Conservation (phyloP, 1,140 invertebrate species). For the Drosophila truncata region DNA sequence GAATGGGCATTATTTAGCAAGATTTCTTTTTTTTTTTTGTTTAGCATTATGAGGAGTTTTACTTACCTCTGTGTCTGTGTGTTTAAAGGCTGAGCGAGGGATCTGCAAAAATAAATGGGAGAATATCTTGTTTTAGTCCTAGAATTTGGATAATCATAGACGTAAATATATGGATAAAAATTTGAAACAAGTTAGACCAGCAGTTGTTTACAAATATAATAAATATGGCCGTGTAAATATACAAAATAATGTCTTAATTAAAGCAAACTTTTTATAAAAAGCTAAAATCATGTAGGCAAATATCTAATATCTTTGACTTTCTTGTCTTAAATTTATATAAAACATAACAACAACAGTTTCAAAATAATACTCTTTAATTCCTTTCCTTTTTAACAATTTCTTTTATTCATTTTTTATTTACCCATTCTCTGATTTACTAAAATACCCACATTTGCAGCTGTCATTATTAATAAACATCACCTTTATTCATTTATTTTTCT, state of each 20-base stretch:
- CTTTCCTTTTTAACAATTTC: neutral
- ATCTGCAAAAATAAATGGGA: constrained; percentile 16
- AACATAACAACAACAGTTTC: neutral
- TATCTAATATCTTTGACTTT: neutral
- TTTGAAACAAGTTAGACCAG: neutral
- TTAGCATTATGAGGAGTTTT: neutral
- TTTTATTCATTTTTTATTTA: neutral
- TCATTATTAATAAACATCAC: neutral
- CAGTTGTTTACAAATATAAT: too few relatives aligned
- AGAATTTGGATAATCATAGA: too few relatives aligned
- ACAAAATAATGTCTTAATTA: neutral
- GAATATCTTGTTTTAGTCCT: neutral
- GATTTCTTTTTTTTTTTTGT: neutral
- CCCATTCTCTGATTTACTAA: neutral
- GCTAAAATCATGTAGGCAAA: too few relatives aligned
- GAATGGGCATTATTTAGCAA: constrained; percentile 20
- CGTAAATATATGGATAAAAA: too few relatives aligned
- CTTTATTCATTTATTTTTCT: neutral
- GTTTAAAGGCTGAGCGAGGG: too few relatives aligned
- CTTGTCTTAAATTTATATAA: neutral
- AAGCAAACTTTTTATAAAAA: neutral
- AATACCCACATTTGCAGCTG: neutral
- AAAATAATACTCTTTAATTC: neutral
- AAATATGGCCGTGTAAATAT: neutral
- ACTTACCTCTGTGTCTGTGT: constrained; percentile 6